Base-by-base conservation (phyloP, 2,797 vertebrate genomes). In the Hylomyscus alleni region DNA sequence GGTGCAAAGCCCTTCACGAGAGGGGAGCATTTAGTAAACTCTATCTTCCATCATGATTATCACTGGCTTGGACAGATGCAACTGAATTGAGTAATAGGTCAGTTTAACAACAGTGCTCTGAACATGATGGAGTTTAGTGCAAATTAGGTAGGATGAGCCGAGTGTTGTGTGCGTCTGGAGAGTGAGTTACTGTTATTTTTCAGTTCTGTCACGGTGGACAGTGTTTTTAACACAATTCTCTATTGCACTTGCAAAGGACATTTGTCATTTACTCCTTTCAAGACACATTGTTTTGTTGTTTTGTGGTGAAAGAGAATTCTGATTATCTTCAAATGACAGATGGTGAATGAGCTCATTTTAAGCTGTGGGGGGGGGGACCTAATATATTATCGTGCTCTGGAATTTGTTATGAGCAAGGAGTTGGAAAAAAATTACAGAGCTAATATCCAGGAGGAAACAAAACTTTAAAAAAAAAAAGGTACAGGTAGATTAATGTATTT, bases 311-410 rank as follows among this genome's bases (percentile, higher is more conserved):
- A 94, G 96, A 91, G 88, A 94, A 97, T 97, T 56, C 95, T 97
- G 96, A 97, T 97, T 97, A 96, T 94, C 92, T 96, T 92, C 90
- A 89, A 97, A 96, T 97, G 96, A 97, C 76, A 97, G 92, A 98
- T 97, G 83, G 87, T 76, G 92, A 94, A 91, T 90, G 29, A 87
- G 50, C 97, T 65, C 80, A 50, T 94, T 95, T 86, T 94, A 97
- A 89, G 90, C 88, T 80, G 89, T 75, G 47, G 83, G 2, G 67
- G 83, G 2, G 67, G 97, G 91, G 90, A 97, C 89, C 54, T 92
- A 96, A 92, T 47, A 65, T 17, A 2, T 62, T 52, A 73, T 80
- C 31, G 88, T 9, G 26, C 89, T 89, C 65, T 96, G 72, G 75
- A 95, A 98, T 97, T 97, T 96, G 94, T 95, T 95, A 75, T 81